Conservation (phyloP, 2,888 invertebrate species). For the Morpho helenor region DNA sequence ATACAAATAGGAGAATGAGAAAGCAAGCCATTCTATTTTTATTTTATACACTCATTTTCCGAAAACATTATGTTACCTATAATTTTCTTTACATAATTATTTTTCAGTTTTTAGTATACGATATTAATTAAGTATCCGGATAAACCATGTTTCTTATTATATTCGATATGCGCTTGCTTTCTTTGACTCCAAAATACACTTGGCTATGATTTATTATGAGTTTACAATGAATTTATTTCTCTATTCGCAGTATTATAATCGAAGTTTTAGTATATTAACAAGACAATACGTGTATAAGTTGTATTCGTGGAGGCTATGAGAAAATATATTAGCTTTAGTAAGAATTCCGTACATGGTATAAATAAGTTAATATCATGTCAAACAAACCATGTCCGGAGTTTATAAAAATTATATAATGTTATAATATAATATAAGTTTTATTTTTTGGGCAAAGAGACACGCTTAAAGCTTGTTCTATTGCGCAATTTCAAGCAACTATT, state of each 20-base stretch:
- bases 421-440: conserved; percentile 17
- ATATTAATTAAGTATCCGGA: too few species aligned
- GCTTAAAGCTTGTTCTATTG: conserved; percentile 13
- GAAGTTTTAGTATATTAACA: conserved; percentile 1
- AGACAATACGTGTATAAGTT: neutral
- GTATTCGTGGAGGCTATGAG: conserved; percentile 25
- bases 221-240: conserved; percentile 11
- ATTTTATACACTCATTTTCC: too few species aligned
- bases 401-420: conserved; percentile 22
- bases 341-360: neutral
- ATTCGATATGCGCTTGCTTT: neutral
- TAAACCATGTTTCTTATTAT: too few species aligned
- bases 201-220: conserved; percentile 21
- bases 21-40: neutral
- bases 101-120: too few species aligned
- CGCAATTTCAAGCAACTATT: conserved; percentile 10
- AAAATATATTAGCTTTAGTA: conserved; percentile 18
- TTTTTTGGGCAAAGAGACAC: conserved; percentile 7
- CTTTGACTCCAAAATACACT: neutral
- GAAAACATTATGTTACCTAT: too few species aligned
- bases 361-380: neutral
- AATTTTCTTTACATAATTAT: too few species aligned
- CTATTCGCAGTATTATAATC: conserved; percentile 24
- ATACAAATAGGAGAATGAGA: neutral
- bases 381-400: neutral